Evolutionary conservation across 2,888 invertebrate genomes (phyloP).

Genomic region (Sipha maydis): DNA sequence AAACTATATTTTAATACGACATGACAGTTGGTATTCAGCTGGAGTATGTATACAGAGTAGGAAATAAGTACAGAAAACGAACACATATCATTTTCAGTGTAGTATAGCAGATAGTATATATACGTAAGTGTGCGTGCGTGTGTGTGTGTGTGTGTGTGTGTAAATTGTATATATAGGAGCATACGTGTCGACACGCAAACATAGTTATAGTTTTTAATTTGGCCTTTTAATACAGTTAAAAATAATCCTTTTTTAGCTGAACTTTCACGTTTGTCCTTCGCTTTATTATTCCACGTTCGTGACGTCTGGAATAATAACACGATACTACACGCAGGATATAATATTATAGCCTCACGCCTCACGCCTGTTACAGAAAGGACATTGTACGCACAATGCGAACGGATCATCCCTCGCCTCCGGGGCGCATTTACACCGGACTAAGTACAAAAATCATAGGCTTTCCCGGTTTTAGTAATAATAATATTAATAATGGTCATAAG

Average conservation of each 20-base stretch:
- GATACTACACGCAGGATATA: neutral
- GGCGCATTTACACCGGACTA: conserved; percentile 15
- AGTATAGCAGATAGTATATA: neutral
- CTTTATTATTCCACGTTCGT: conserved; percentile 39
- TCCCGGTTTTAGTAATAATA: neutral
- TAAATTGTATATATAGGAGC: neutral
- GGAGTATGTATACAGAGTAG: neutral
- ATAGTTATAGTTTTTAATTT: conserved; percentile 37
- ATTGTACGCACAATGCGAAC: conserved; percentile 9
- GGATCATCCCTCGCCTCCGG: conserved; percentile 25
- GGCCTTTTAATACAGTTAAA: conserved; percentile 22
- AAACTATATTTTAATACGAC: neutral
- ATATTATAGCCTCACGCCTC: conserved; percentile 1
- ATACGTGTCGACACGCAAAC: conserved; percentile 52
- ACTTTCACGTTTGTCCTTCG: conserved; percentile 47
- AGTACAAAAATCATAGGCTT: conserved; percentile 42
- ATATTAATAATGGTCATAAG: neutral
- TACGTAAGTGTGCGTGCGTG: too few relatives aligned
- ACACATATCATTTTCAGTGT: neutral
- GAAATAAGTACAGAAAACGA: neutral
- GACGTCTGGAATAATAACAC: conserved; percentile 44
- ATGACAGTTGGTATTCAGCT: conserved; percentile 52
- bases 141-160: too few relatives aligned
- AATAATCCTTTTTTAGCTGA: conserved; percentile 38
- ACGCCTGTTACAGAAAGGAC: conserved; percentile 11